Conservation (phyloP, 2,888 invertebrate genomes). For the Lysandra coridon region DNA sequence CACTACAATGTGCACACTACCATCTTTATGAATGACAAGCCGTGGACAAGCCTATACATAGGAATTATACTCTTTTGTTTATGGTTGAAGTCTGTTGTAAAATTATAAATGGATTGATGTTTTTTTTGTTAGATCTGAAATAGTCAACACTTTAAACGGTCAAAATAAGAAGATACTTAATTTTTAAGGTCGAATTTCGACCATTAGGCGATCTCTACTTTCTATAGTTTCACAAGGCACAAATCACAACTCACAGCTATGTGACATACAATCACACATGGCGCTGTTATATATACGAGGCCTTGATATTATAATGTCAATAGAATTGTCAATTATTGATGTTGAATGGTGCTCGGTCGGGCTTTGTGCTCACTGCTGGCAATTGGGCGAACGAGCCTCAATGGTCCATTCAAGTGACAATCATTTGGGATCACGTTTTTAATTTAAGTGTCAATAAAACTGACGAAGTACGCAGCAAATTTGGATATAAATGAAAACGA, state of each 20-base stretch:
- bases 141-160: too few species aligned
- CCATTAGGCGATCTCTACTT: too few species aligned
- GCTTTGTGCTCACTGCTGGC: not conserved
- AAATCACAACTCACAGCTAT: not conserved
- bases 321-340: not conserved
- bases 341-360: not conserved
- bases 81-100: too few species aligned
- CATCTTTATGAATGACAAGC: too few species aligned
- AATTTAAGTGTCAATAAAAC: not conserved
- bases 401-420: not conserved
- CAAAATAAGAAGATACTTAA: too few species aligned
- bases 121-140: too few species aligned
- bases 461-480: not conserved
- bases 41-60: too few species aligned
- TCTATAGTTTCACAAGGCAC: not conserved
- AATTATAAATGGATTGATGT: too few species aligned
- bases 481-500: not conserved
- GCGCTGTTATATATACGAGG: not conserved
- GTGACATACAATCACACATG: not conserved
- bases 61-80: too few species aligned
- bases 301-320: slow-evolving; percentile 12
- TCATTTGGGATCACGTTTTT: not conserved
- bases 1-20: too few species aligned
- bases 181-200: too few species aligned
- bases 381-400: slow-evolving; percentile 7